Percentiles rank a stretch among this genome's conserved stretches.
Evolutionary conservation across 2,113 vertebrate species (phyloP).

Genomic region (Alouatta palliata): DNA sequence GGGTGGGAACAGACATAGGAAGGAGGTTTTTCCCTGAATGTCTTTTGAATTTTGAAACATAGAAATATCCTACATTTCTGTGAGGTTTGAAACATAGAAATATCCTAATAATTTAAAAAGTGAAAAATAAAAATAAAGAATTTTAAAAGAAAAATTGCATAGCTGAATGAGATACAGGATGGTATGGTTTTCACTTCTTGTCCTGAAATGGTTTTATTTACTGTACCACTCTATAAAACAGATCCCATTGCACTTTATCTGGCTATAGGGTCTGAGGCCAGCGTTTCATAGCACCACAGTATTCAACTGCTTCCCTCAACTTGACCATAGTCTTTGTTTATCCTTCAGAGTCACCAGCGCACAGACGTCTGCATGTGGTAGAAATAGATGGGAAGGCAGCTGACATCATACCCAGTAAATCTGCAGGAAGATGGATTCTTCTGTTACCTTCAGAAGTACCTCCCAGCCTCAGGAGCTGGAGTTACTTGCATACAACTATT

Average conservation of each 20-base stretch:
- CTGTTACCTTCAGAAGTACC: background rate
- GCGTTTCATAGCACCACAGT: background rate
- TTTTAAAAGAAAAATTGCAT: background rate
- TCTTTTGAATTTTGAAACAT: background rate
- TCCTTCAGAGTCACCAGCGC: background rate
- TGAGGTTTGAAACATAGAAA: background rate
- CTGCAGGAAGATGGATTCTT: background rate
- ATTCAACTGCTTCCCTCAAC: background rate
- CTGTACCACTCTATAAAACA: background rate
- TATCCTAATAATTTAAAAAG: background rate
- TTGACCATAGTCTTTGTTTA: background rate
- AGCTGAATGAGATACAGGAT: background rate
- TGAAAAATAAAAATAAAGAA: background rate
- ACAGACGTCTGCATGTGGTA: background rate
- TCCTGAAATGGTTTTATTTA: slow-evolving; percentile 8
- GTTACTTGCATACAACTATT: background rate
- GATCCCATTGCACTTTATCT: background rate
- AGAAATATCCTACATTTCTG: background rate
- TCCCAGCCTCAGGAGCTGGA: background rate
- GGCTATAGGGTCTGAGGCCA: background rate
- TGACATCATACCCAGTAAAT: background rate
- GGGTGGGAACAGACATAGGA: background rate
- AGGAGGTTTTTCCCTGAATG: background rate
- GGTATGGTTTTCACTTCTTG: background rate
- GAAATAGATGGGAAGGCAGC: background rate